A percentile compares a stretch with the other conserved stretches of the same genome.
Evolutionary conservation across 2,888 invertebrate species (phyloP).

Genomic region (Psylliodes chrysocephalus): DNA sequence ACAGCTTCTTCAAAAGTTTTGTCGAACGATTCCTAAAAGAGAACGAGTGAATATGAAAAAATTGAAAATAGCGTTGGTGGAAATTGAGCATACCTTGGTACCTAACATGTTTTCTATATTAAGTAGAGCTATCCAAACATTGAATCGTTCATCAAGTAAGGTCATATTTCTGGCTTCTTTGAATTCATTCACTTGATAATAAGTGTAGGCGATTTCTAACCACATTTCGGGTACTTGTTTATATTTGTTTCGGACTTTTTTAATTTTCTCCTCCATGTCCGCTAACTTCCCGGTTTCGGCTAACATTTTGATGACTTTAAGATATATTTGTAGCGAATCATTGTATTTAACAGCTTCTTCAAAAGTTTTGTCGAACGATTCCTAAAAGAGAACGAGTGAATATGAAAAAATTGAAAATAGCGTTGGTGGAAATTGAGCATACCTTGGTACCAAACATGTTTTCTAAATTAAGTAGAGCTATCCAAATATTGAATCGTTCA

Average conservation of each 20-base stretch:
- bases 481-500: conserved; percentile 91
- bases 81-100: conserved; percentile 72
- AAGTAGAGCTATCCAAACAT: conserved; percentile 90
- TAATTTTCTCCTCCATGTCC: conserved; percentile 79
- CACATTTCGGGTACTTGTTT: conserved; percentile 76
- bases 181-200: conserved; percentile 74
- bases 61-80: no score
- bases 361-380: conserved; percentile 77
- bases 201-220: conserved; percentile 77
- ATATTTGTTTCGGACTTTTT: conserved; percentile 80
- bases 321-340: conserved; percentile 81
- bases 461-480: conserved; percentile 90
- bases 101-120: conserved; percentile 92
- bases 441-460: conserved; percentile 84
- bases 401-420: no score
- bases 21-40: conserved; percentile 75
- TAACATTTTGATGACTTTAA: conserved; percentile 79
- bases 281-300: conserved; percentile 73
- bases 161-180: conserved; percentile 86
- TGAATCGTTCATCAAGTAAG: conserved; percentile 84
- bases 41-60: no score
- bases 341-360: conserved; percentile 85
- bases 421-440: no score
- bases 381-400: no score
- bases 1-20: conserved; percentile 83